phyloP scores from a whole-genome alignment of 2,888 invertebrate genomes.

The Dorcus hopei region DNA sequence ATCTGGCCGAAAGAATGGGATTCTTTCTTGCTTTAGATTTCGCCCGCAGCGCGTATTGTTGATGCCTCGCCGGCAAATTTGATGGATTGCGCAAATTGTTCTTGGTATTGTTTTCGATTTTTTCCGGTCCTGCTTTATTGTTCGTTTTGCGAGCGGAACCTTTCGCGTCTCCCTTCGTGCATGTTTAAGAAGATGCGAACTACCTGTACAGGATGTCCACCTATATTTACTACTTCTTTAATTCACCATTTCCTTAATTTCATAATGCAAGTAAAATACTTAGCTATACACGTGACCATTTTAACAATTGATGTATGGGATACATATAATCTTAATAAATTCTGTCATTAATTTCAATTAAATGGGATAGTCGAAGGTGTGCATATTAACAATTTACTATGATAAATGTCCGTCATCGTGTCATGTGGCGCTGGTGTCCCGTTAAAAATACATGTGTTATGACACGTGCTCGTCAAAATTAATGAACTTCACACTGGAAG shows the following conservation, averaged over 20 bases:
- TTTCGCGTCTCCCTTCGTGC: too few relatives aligned
- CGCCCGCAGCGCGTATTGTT: not conserved
- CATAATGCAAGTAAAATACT: too few relatives aligned
- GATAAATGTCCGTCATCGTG: slow-evolving; percentile 2
- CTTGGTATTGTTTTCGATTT: slow-evolving; percentile 11
- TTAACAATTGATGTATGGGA: too few relatives aligned
- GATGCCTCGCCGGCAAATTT: slow-evolving; percentile 9
- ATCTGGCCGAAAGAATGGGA: slow-evolving; percentile 15
- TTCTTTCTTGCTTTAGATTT: slow-evolving; percentile 1
- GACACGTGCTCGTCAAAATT: slow-evolving; percentile 46
- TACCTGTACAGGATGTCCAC: too few relatives aligned
- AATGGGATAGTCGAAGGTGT: not conserved
- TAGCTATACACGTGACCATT: too few relatives aligned
- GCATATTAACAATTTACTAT: not conserved
- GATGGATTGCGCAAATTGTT: slow-evolving; percentile 22
- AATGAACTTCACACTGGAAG: slow-evolving; percentile 43
- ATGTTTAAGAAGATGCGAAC: too few relatives aligned
- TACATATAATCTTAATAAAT: too few relatives aligned
- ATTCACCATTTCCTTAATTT: too few relatives aligned
- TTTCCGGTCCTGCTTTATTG: slow-evolving; percentile 5
- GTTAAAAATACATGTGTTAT: slow-evolving; percentile 40
- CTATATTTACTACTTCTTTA: too few relatives aligned
- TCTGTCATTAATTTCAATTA: not conserved
- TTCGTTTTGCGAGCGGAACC: not conserved
- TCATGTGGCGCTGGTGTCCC: not conserved